Conservation (phyloP, 2,797 vertebrate genomes). For the Trachurus trachurus region DNA sequence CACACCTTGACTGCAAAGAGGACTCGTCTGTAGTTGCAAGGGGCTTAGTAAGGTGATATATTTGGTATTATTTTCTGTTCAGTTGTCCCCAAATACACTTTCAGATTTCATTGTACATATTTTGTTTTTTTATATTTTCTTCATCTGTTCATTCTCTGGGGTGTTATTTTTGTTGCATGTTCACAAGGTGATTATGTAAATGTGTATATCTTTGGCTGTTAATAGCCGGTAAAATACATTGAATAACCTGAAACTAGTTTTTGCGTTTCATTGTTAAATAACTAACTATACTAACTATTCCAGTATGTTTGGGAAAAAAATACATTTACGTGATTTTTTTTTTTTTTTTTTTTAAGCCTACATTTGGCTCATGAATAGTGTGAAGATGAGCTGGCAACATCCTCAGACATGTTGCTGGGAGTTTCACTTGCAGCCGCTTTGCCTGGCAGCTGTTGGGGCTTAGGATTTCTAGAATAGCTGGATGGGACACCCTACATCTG, state of each 20-base stretch:
- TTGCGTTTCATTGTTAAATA: no score
- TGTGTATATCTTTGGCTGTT: background rate
- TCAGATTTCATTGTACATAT: background rate
- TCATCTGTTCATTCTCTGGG: background rate
- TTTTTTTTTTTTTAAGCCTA: background rate
- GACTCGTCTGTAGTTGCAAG: background rate
- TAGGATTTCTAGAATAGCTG: constrained; percentile 69
- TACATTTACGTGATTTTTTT: background rate
- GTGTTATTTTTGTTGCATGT: background rate
- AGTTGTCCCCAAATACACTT: background rate
- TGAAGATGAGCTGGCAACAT: constrained; percentile 3
- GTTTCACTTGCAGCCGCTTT: constrained; percentile 46
- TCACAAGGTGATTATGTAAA: constrained; percentile 5
- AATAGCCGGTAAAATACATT: background rate
- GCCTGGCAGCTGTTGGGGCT: constrained; percentile 77
- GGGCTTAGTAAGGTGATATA: background rate
- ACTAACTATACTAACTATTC: no score
- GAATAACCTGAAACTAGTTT: no score
- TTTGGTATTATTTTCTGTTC: background rate
- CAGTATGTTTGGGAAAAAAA: constrained; percentile 1
- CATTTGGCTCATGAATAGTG: constrained; percentile 9
- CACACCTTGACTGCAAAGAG: background rate
- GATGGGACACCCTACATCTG: constrained; percentile 56
- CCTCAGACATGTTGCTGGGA: constrained; percentile 11
- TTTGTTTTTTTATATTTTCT: background rate